Conservation (phyloP, 2,888 invertebrate genomes). For the Xestoiulus laeticollis region DNA sequence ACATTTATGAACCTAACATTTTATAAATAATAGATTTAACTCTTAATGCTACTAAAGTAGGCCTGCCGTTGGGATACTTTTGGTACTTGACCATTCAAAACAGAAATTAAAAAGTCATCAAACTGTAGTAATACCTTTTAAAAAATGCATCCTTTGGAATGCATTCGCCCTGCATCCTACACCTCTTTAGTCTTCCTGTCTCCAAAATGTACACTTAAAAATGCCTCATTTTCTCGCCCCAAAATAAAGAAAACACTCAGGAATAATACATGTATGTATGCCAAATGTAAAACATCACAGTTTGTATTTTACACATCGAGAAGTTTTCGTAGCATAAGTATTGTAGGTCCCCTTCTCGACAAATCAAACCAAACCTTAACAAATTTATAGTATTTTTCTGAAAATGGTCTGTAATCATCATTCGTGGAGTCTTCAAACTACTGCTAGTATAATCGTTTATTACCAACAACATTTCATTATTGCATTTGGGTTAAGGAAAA, state of each 20-base stretch:
- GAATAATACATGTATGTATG: background rate
- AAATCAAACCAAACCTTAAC: background rate
- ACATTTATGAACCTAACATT: constrained; percentile 41
- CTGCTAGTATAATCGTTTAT: background rate
- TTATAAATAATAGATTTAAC: constrained; percentile 41
- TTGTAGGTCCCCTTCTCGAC: background rate
- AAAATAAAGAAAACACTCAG: background rate
- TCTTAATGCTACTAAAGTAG: constrained; percentile 41
- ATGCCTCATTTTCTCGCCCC: background rate
- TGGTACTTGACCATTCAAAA: background rate
- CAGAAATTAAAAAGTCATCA: background rate
- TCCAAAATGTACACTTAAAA: background rate
- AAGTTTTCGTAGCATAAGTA: background rate
- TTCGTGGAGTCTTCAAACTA: constrained; percentile 1
- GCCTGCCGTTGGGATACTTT: constrained; percentile 14
- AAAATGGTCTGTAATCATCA: background rate
- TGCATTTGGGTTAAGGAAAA: no score
- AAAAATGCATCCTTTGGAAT: constrained; percentile 32
- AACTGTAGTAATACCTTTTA: constrained; percentile 6
- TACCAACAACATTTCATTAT: background rate
- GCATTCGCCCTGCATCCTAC: background rate
- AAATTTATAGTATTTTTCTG: background rate
- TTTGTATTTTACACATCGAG: constrained; percentile 21
- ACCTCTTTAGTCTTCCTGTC: background rate
- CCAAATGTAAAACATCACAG: constrained; percentile 6